Conservation (phyloP, 1,140 invertebrate species). For the Macrotrachela quadricornifera region DNA sequence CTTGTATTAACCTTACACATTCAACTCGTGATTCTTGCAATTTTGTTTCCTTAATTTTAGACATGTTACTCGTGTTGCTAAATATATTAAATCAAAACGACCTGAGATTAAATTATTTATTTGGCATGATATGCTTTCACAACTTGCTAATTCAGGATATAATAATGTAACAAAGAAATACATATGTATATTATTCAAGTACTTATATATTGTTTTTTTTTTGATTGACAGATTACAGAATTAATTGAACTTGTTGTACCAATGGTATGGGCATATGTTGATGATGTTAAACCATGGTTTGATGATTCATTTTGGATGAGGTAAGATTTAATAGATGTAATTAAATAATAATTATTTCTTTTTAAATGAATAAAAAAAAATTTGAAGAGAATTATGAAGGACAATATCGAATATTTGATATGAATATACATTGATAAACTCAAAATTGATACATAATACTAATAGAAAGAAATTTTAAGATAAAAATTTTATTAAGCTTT, state of each 20-base stretch:
- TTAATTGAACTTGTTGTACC: constrained; percentile 30
- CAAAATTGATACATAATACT: too few relatives aligned
- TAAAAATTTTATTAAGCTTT: too few relatives aligned
- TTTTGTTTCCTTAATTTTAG: background rate
- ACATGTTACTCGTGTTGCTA: constrained; percentile 31
- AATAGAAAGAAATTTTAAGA: too few relatives aligned
- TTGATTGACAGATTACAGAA: constrained; percentile 21
- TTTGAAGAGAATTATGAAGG: too few relatives aligned
- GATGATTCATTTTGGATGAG: too few relatives aligned
- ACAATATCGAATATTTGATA: too few relatives aligned
- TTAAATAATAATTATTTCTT: too few relatives aligned
- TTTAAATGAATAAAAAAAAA: too few relatives aligned
- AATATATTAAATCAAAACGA: constrained; percentile 27
- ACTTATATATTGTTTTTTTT: background rate
- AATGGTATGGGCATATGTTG: constrained; percentile 38
- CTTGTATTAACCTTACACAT: too few relatives aligned
- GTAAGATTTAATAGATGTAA: too few relatives aligned
- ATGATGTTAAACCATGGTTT: background rate
- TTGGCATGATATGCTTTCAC: constrained; percentile 74
- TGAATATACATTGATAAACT: too few relatives aligned
- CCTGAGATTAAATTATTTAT: constrained; percentile 43
- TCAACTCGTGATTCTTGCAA: too few relatives aligned
- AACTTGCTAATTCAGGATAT: background rate
- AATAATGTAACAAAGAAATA: background rate
- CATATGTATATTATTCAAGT: background rate